phyloP scores from a whole-genome alignment of 2,888 invertebrate genomes.

The Watsonalla binaria region DNA sequence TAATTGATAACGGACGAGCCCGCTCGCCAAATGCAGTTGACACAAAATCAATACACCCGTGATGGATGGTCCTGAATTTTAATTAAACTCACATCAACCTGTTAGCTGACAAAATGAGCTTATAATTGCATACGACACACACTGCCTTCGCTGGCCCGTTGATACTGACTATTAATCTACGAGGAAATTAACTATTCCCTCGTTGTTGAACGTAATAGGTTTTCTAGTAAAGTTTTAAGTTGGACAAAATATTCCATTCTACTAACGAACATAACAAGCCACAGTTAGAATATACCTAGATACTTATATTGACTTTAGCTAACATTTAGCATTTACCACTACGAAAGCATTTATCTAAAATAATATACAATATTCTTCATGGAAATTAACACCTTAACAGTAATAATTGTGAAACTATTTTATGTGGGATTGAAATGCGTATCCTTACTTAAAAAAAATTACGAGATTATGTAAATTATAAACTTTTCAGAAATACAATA shows the following conservation, averaged over 20 bases:
- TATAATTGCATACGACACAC: conserved; percentile 48
- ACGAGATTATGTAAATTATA: background rate
- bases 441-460: too few species aligned
- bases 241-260: background rate
- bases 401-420: too few species aligned
- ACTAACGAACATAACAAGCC: too few species aligned
- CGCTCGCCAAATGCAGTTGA: conserved; percentile 56
- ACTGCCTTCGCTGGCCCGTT: conserved; percentile 5
- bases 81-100: conserved; percentile 71
- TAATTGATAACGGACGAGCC: conserved; percentile 62
- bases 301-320: too few species aligned
- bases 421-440: too few species aligned
- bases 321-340: too few species aligned
- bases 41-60: conserved; percentile 70
- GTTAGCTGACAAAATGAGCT: conserved; percentile 68
- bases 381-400: too few species aligned
- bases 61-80: conserved; percentile 72
- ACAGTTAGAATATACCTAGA: too few species aligned
- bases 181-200: conserved; percentile 1
- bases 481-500: background rate
- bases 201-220: background rate
- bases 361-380: too few species aligned
- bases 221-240: background rate
- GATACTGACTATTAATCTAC: conserved; percentile 1
- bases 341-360: too few species aligned